Conservation (phyloP, 2,113 vertebrate species). For the Centropristis striata region DNA sequence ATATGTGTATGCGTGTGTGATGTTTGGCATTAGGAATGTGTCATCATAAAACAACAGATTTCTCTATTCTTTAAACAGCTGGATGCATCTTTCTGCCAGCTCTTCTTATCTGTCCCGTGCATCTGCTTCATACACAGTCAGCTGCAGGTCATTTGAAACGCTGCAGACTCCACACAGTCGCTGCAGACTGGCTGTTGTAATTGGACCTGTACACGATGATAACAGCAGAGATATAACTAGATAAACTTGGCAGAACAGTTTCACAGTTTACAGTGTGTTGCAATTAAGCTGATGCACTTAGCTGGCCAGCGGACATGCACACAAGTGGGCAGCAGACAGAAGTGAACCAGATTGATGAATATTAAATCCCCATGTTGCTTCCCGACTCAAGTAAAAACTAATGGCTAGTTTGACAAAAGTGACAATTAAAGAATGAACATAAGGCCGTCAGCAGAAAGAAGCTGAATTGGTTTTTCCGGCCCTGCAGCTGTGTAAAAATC, state of each 20-base stretch:
- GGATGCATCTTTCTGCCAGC: constrained; percentile 58
- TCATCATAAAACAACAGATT: constrained; percentile 62
- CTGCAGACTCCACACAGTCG: constrained; percentile 27
- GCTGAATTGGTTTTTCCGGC: constrained; percentile 26
- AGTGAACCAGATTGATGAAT: constrained; percentile 32
- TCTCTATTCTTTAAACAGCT: constrained; percentile 67
- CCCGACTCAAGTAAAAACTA: constrained; percentile 9
- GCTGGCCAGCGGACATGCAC: constrained; percentile 39
- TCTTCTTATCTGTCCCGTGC: constrained; percentile 47
- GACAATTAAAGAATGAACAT: constrained; percentile 24
- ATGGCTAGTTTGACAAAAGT: constrained; percentile 19
- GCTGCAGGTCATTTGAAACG: constrained; percentile 61
- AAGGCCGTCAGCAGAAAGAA: constrained; percentile 15
- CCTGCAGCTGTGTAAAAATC: constrained; percentile 32
- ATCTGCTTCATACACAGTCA: constrained; percentile 59
- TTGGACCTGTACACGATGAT: constrained; percentile 60
- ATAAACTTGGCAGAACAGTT: constrained; percentile 62
- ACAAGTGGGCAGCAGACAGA: constrained; percentile 32
- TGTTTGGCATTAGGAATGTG: constrained; percentile 51
- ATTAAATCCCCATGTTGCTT: constrained; percentile 21
- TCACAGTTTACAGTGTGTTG: constrained; percentile 55
- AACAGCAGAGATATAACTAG: constrained; percentile 56
- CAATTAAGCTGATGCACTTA: constrained; percentile 48
- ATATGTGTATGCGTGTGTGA: constrained; percentile 4
- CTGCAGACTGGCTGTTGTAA: constrained; percentile 62